Evolutionary conservation across 1,140 invertebrate genomes (phyloP).

Genomic region (Drosophila kanapiae): DNA sequence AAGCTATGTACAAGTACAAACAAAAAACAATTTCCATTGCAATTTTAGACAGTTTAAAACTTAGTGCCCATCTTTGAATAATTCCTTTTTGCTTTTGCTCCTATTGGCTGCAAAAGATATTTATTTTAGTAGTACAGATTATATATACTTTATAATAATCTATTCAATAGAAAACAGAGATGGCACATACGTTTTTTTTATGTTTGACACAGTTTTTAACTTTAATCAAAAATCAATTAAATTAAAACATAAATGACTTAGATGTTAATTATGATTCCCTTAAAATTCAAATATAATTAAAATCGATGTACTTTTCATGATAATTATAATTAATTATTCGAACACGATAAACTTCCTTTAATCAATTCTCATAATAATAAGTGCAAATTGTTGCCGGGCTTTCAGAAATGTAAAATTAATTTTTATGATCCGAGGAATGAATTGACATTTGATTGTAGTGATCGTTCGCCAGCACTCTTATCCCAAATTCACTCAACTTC

Average conservation of each 20-base stretch:
- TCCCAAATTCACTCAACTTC: constrained; percentile 6
- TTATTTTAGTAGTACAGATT: no score
- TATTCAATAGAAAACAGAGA: no score
- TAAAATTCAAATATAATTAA: not conserved
- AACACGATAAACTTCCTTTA: not conserved
- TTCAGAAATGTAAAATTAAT: not conserved
- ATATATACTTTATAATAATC: no score
- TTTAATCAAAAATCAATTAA: not conserved
- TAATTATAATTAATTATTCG: not conserved
- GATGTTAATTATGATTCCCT: no score
- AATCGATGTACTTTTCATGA: not conserved
- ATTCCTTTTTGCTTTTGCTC: no score
- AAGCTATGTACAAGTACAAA: not conserved
- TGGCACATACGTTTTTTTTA: no score
- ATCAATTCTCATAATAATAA: not conserved
- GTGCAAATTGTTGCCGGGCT: not conserved
- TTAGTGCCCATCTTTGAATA: no score
- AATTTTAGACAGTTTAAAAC: no score
- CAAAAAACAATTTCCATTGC: no score
- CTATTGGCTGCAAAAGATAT: no score
- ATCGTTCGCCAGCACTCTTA: constrained; percentile 12
- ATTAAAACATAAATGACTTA: not conserved
- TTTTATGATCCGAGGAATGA: constrained; percentile 6
- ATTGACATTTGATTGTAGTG: constrained; percentile 10
- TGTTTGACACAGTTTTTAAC: not conserved